A percentile compares a stretch with the other conserved stretches of the same genome.
Evolutionary conservation across 2,797 vertebrate species (phyloP).

Genomic region (Erpetoichthys calabaricus): DNA sequence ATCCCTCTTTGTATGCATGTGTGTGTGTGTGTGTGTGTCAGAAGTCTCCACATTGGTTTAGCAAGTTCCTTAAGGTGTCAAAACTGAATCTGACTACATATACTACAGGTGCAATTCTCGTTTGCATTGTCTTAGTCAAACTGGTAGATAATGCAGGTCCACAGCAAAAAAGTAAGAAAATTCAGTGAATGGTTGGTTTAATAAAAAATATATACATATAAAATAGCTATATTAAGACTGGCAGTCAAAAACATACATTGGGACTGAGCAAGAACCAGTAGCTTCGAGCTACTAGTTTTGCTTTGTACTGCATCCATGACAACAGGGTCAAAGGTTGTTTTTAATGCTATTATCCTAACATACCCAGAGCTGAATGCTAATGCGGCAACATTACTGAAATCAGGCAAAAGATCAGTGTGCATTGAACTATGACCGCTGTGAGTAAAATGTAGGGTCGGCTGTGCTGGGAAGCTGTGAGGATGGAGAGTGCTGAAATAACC

Average conservation of each 20-base stretch:
- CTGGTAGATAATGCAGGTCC: no score
- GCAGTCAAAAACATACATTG: slow-evolving; percentile 27
- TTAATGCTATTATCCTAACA: slow-evolving; percentile 63
- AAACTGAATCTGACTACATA: no score
- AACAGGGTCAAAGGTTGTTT: slow-evolving; percentile 56
- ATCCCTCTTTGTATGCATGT: no score
- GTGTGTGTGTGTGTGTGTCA: no score
- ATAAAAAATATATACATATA: slow-evolving; percentile 15
- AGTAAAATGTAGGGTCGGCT: slow-evolving; percentile 8
- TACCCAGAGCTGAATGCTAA: slow-evolving; percentile 59
- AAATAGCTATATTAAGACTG: slow-evolving; percentile 20
- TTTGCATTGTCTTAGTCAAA: no score
- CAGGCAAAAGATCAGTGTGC: slow-evolving; percentile 49
- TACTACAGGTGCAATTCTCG: no score
- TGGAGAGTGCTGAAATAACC: background rate
- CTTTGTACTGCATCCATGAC: slow-evolving; percentile 59
- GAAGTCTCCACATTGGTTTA: no score
- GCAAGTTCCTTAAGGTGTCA: no score
- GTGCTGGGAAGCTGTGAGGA: background rate
- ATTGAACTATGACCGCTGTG: slow-evolving; percentile 38
- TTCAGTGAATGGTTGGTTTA: no score
- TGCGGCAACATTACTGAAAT: slow-evolving; percentile 46
- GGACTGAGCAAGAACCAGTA: slow-evolving; percentile 35
- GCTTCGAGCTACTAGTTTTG: slow-evolving; percentile 31
- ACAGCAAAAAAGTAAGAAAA: no score